Percentiles rank a stretch among this genome's conserved stretches.
These are phyloP conservation scores for Dinocampus coccinellae DNA, from an alignment of 2,888 invertebrate genomes.

Conservation along the genomic window DNA sequence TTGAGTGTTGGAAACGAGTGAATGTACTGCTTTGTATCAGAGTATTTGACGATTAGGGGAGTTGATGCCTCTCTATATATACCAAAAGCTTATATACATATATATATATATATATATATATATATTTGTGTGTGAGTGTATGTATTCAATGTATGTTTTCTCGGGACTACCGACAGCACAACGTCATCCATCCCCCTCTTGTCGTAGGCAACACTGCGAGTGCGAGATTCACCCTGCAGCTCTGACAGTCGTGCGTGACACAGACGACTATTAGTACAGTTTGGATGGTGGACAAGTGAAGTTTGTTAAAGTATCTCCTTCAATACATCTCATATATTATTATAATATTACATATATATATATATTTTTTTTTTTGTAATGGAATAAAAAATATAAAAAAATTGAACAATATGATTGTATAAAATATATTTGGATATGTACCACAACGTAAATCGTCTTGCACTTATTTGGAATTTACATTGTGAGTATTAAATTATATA, in stretches of 20 bases:
- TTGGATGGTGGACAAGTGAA: conserved; percentile 61
- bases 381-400: neutral
- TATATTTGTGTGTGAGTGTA: conserved; percentile 32
- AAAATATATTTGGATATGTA: conserved; percentile 53
- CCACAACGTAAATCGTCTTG: conserved; percentile 61
- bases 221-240: conserved; percentile 54
- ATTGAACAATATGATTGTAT: neutral
- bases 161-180: conserved; percentile 44
- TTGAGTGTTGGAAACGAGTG: conserved; percentile 9
- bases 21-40: conserved; percentile 36
- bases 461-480: conserved; percentile 63
- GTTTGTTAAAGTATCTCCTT: conserved; percentile 52
- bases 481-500: conserved; percentile 52
- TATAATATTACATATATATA: neutral
- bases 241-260: conserved; percentile 55
- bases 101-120: neutral
- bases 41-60: neutral
- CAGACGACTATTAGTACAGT: conserved; percentile 61
- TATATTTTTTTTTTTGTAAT: conserved; percentile 42
- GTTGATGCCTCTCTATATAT: neutral
- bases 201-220: conserved; percentile 30
- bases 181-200: conserved; percentile 52
- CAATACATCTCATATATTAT: conserved; percentile 33
- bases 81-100: neutral
- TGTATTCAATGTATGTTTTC: conserved; percentile 41